Evolutionary conservation across 2,888 invertebrate species (phyloP).

Genomic region (Clitarchus hookeri): DNA sequence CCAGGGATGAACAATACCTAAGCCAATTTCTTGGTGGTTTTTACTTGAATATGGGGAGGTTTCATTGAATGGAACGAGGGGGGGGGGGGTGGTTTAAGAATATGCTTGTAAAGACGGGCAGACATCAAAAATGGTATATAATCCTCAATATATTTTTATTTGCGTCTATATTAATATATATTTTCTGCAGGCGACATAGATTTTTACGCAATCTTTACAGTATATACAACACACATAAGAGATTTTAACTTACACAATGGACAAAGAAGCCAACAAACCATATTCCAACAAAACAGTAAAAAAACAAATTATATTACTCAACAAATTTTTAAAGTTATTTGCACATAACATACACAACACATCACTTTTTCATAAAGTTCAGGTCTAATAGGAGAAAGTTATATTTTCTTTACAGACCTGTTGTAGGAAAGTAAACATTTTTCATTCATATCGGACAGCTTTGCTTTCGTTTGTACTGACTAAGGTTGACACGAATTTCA

Average conservation of each 20-base stretch:
- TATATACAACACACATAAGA: not conserved
- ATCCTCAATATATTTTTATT: conserved; percentile 4
- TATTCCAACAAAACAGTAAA: conserved; percentile 6
- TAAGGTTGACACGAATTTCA: not conserved
- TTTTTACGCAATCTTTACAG: not conserved
- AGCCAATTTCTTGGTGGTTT: too few species aligned
- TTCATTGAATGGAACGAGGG: too few species aligned
- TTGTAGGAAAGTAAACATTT: not conserved
- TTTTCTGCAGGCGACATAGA: conserved; percentile 8
- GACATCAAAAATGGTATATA: not conserved
- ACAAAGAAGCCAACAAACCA: conserved; percentile 6
- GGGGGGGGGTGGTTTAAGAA: too few species aligned
- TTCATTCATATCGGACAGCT: not conserved
- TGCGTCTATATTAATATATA: conserved; percentile 14
- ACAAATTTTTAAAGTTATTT: not conserved
- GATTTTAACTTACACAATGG: not conserved
- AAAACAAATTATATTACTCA: not conserved
- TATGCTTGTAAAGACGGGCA: too few species aligned
- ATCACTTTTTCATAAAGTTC: not conserved
- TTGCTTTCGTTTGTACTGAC: not conserved
- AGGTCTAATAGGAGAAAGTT: not conserved
- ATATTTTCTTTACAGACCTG: not conserved
- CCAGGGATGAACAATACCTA: too few species aligned
- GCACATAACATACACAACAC: not conserved
- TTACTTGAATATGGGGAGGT: too few species aligned